Evolutionary conservation across 2,797 vertebrate species (phyloP), one percentile per base, ranked within the genome.

Genomic region (Danio jaintianensis): DNA sequence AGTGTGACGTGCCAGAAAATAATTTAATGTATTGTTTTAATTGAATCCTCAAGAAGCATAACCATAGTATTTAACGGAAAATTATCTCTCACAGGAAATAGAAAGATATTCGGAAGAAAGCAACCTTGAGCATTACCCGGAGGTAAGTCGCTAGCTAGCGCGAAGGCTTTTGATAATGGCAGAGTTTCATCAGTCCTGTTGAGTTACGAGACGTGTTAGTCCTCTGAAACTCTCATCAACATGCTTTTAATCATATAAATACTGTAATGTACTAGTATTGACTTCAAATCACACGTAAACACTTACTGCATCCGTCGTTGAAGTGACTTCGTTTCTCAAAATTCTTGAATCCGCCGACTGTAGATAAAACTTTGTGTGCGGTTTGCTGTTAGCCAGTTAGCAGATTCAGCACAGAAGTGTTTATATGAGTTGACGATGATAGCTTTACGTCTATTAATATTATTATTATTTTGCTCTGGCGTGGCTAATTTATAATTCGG

Each of bases 91-190:
- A 72, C 20, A 0, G 8, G 11, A 43, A 29, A 10, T 53, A 22
- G 40, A 64, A n/a, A 22, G 2, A 20, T 15, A 55, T 71, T 45
- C 29, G 13, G 29, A 52, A 16, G 36, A 43, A n/a, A 68, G 10
- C 38, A 53, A 22, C 43, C 58, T 69, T 48, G 66, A 64, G 48
- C 47, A 36, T 42, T 42, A 62, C 38, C 20, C 40, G 16, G 10
- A 79, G 78, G 78, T 79, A 64, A 79, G 78, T 64, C n/a, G 67
- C 48, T 63, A 62, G 56, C 58, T 79, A 63, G 47, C 66, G 36
- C 15, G 45, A 53, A 43, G 6, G 53, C 43, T 55, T 47, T 53
- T 66, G 9, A 55, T 52, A 4, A n/a, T 42, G 45, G 48, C 13
- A 16, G 22, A 58, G 55, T 71, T 62, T 59, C 2, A 16, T 13